Evolutionary conservation across 2,797 vertebrate genomes (phyloP).

Genomic region (Eremophila alpestris): DNA sequence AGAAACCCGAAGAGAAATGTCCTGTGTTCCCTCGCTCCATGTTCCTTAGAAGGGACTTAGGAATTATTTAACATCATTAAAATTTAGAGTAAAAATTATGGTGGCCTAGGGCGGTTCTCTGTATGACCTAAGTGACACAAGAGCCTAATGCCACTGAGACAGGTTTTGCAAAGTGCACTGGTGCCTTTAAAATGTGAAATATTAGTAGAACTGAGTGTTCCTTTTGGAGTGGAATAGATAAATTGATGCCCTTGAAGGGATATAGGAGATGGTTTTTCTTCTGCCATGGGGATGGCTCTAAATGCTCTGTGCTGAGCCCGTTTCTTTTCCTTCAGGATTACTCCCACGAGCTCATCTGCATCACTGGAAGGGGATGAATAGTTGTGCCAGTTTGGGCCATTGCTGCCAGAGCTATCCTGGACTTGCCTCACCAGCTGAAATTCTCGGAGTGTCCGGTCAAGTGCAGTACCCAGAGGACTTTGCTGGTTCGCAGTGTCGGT

Average conservation of each 20-base stretch:
- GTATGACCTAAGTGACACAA: background rate
- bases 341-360: slow-evolving; percentile 77
- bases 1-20: background rate
- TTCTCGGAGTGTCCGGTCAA: slow-evolving; percentile 84
- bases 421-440: slow-evolving; percentile 82
- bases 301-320: background rate
- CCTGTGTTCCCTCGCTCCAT: background rate
- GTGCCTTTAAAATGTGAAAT: background rate
- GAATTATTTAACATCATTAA: background rate
- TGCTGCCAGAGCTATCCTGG: slow-evolving; percentile 82
- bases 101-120: background rate
- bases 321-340: slow-evolving; percentile 81
- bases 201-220: background rate
- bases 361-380: slow-evolving; percentile 84
- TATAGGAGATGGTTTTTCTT: background rate
- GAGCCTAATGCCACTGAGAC: background rate
- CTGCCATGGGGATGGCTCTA: background rate
- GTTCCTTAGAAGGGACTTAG: background rate
- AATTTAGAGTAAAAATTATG: background rate
- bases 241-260: background rate
- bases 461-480: slow-evolving; percentile 77
- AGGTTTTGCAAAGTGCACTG: background rate
- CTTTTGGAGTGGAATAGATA: background rate
- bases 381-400: slow-evolving; percentile 84
- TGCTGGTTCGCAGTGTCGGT: slow-evolving; percentile 83